Evolutionary conservation across 1,140 invertebrate genomes (phyloP).

Genomic region (Pristionchus pacificus): DNA sequence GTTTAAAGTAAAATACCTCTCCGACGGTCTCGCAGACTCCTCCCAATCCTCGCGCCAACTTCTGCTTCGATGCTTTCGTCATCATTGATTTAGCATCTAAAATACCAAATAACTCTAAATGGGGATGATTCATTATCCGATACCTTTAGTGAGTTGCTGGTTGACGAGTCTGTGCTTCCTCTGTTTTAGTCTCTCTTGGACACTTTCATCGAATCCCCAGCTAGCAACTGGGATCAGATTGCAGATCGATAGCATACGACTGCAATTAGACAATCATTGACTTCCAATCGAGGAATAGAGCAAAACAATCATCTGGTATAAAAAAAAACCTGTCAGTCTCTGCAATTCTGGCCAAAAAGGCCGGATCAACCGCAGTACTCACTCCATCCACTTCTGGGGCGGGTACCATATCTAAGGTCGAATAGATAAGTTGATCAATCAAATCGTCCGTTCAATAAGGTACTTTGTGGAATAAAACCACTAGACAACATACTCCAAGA

Average conservation of each 20-base stretch:
- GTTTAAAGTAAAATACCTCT: conserved; percentile 4
- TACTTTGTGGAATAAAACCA: no score
- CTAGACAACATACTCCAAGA: no score
- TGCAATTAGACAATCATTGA: not conserved
- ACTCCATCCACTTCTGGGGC: no score
- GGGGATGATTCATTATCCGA: conserved; percentile 1
- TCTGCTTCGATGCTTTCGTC: not conserved
- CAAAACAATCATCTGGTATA: not conserved
- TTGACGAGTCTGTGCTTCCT: conserved; percentile 23
- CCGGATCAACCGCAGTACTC: not conserved
- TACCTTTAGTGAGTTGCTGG: conserved; percentile 20
- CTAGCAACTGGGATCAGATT: conserved; percentile 19
- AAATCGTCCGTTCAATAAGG: no score
- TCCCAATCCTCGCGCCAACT: not conserved
- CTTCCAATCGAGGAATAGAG: no score
- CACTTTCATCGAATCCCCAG: conserved; percentile 27
- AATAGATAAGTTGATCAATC: no score
- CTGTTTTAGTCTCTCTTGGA: conserved; percentile 12
- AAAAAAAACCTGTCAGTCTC: not conserved
- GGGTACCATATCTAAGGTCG: no score
- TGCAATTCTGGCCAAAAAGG: conserved; percentile 7
- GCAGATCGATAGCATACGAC: not conserved
- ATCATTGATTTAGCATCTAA: not conserved
- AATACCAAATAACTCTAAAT: no score
- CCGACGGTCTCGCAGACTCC: not conserved